Evolutionary conservation across 2,113 vertebrate genomes (phyloP).

Genomic region (Hepsetus odoe): DNA sequence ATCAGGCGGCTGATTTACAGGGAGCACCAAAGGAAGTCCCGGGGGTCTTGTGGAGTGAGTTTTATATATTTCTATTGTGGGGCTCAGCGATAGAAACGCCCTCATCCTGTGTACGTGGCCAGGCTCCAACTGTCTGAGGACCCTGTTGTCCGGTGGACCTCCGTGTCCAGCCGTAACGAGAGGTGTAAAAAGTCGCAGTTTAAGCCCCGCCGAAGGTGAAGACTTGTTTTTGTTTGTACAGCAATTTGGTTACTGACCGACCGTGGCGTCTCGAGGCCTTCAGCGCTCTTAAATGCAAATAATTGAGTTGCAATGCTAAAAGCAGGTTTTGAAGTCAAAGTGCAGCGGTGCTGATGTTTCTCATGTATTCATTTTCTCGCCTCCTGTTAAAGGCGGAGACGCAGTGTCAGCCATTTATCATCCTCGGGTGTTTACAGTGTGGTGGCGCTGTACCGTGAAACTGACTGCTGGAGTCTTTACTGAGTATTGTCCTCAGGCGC

Average conservation of each 20-base stretch:
- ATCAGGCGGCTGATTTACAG: constrained; percentile 34
- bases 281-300: constrained; percentile 71
- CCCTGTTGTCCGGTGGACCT: constrained; percentile 9
- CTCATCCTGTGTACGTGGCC: too few species aligned
- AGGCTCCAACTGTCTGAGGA: too few species aligned
- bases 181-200: constrained; percentile 59
- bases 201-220: constrained; percentile 61
- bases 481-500: too few species aligned
- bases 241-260: constrained; percentile 68
- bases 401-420: constrained; percentile 14
- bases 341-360: constrained; percentile 48
- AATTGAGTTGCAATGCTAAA: constrained; percentile 73
- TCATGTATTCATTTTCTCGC: constrained; percentile 33
- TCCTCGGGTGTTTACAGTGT: neutral
- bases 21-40: constrained; percentile 20
- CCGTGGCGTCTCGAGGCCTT: constrained; percentile 71
- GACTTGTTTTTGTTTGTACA: constrained; percentile 52
- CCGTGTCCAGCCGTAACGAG: constrained; percentile 46
- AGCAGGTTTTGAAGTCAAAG: constrained; percentile 62
- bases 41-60: constrained; percentile 1
- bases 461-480: neutral
- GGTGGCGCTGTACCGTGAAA: neutral
- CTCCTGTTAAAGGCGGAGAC: constrained; percentile 3
- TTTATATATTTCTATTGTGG: neutral
- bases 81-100: constrained; percentile 40